A percentile compares a stretch with the other conserved stretches of the same genome.
phyloP scores from a whole-genome alignment of 2,888 invertebrate genomes.

The Drosophila recens region DNA sequence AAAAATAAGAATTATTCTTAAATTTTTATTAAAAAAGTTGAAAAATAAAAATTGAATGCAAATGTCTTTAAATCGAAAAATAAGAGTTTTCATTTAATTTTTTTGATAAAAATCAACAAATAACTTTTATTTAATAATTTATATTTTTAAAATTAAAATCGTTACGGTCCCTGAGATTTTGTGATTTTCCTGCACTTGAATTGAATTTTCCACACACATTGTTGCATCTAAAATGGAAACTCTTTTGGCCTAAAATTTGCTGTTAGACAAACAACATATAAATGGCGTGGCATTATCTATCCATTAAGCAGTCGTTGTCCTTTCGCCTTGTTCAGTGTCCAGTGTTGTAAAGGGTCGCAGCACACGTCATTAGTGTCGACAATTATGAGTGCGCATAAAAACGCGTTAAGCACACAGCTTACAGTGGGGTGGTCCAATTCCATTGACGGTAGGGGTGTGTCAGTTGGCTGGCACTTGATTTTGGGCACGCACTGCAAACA shows the following conservation, averaged over 20 bases:
- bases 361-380: slow-evolving; percentile 59
- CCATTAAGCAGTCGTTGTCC: slow-evolving; percentile 35
- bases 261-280: slow-evolving; percentile 1
- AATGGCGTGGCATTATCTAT: slow-evolving; percentile 36
- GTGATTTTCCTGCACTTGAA: background rate
- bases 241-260: background rate
- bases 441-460: background rate
- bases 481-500: slow-evolving; percentile 63
- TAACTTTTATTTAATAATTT: too few species aligned
- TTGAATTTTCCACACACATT: background rate
- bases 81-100: too few species aligned
- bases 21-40: too few species aligned
- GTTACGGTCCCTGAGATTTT: background rate
- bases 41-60: too few species aligned
- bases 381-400: slow-evolving; percentile 65
- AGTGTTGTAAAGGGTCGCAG: slow-evolving; percentile 36
- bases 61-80: too few species aligned
- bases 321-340: slow-evolving; percentile 17
- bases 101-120: too few species aligned
- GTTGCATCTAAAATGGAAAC: background rate
- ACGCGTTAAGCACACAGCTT: slow-evolving; percentile 47
- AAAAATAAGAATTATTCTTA: too few species aligned
- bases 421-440: slow-evolving; percentile 13
- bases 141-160: too few species aligned
- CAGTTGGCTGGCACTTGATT: slow-evolving; percentile 39